Percentiles rank a stretch among this genome's conserved stretches.
Conservation (phyloP, 2,888 invertebrate species). For the Seira ritae region DNA sequence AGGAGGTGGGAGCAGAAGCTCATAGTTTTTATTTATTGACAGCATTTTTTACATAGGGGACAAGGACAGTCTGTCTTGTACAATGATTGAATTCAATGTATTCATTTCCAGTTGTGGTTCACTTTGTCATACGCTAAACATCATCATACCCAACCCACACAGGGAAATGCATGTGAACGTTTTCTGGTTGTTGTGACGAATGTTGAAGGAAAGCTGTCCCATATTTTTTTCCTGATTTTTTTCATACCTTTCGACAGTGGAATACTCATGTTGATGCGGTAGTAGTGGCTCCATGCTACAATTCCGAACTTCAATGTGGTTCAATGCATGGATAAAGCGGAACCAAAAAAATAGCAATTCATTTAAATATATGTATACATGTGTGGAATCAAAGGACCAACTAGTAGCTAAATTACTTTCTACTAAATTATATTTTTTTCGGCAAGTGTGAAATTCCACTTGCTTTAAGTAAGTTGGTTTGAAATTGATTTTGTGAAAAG, state of each 20-base stretch:
- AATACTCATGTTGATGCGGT: background rate
- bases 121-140: constrained; percentile 39
- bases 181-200: background rate
- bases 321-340: too few species aligned
- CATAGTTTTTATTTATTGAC: constrained; percentile 57
- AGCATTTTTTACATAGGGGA: constrained; percentile 58
- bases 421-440: too few species aligned
- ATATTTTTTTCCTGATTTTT: constrained; percentile 25
- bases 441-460: too few species aligned
- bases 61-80: constrained; percentile 55
- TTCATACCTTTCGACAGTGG: background rate
- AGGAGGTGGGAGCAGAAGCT: background rate
- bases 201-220: constrained; percentile 15
- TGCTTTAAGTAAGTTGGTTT: too few species aligned
- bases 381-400: too few species aligned
- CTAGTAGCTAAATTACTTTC: too few species aligned
- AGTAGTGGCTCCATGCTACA: background rate
- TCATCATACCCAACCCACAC: background rate
- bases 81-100: constrained; percentile 25
- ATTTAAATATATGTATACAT: too few species aligned
- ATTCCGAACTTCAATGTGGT: too few species aligned
- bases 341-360: too few species aligned
- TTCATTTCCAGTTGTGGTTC: constrained; percentile 50
- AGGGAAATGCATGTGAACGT: background rate
- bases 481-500: too few species aligned